phyloP scores from a whole-genome alignment of 2,888 invertebrate genomes.

The Dexiosoma caninum region DNA sequence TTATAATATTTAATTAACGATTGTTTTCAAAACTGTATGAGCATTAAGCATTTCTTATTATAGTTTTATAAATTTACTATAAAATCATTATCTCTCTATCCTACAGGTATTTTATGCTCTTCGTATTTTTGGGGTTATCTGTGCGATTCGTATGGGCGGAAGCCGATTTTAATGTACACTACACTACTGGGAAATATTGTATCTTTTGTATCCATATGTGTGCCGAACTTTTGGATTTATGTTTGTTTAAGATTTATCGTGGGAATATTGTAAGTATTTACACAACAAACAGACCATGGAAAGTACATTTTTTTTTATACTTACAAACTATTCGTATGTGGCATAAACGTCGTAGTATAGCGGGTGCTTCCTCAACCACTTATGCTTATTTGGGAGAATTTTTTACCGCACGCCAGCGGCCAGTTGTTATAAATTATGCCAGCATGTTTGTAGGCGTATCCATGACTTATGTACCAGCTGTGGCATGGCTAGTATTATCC shows the following conservation, averaged over 20 bases:
- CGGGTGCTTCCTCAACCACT: slow-evolving; percentile 77
- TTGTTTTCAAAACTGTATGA: too few species aligned
- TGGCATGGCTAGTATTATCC: slow-evolving; percentile 74
- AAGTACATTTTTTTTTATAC: too few species aligned
- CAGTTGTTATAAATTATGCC: slow-evolving; percentile 75
- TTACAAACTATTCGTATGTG: too few species aligned
- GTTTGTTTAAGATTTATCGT: slow-evolving; percentile 79
- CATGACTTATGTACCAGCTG: slow-evolving; percentile 72
- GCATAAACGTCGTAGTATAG: too few species aligned
- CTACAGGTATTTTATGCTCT: slow-evolving; percentile 79
- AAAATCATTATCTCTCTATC: too few species aligned
- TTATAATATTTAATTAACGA: too few species aligned
- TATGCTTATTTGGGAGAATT: slow-evolving; percentile 79
- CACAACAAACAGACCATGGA: slow-evolving; percentile 50
- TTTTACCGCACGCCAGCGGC: slow-evolving; percentile 72
- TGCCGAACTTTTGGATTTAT: slow-evolving; percentile 79
- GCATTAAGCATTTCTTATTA: too few species aligned
- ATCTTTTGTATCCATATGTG: slow-evolving; percentile 79
- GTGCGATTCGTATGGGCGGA: slow-evolving; percentile 80
- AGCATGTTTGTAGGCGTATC: slow-evolving; percentile 76
- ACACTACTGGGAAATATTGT: slow-evolving; percentile 78
- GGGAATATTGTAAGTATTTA: slow-evolving; percentile 79
- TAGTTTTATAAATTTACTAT: too few species aligned
- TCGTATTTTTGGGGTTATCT: slow-evolving; percentile 81
- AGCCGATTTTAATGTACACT: slow-evolving; percentile 78